Evolutionary conservation across 2,888 invertebrate genomes (phyloP).

Genomic region (Sclerodermus sp.): DNA sequence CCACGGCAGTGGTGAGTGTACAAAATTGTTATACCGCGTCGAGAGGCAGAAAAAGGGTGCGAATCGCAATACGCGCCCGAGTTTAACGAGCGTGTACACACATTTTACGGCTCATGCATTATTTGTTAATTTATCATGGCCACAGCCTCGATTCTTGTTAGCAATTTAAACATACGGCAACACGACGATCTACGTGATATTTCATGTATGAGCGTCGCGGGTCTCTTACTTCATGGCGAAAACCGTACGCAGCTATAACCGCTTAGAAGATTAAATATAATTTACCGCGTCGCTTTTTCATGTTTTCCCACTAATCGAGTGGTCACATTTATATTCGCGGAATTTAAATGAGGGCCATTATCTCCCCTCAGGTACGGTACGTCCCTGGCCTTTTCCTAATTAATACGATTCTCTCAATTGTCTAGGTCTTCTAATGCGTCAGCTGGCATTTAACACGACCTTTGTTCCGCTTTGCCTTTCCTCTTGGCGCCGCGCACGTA

Average conservation of each 20-base stretch:
- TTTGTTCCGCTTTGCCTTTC: constrained; percentile 5
- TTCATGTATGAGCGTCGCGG: background rate
- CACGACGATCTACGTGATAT: background rate
- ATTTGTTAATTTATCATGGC: constrained; percentile 32
- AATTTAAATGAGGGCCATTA: no score
- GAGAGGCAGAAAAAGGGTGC: background rate
- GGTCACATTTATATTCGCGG: no score
- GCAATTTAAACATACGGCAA: constrained; percentile 9
- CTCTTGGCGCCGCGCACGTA: no score
- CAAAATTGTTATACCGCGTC: no score
- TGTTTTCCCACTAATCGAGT: no score
- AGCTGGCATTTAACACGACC: constrained; percentile 18
- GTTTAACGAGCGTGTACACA: constrained; percentile 28
- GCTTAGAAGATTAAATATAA: background rate
- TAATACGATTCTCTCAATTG: constrained; percentile 17
- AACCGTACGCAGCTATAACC: background rate
- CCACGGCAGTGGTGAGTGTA: no score
- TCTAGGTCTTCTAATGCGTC: constrained; percentile 13
- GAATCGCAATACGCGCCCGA: constrained; percentile 5
- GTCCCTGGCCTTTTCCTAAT: constrained; percentile 1
- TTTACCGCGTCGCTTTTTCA: no score
- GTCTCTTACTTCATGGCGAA: background rate
- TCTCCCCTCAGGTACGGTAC: no score
- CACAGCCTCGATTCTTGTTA: constrained; percentile 19
- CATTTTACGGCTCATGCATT: constrained; percentile 29